Percentiles rank a stretch among this genome's conserved stretches.
These are phyloP conservation scores for Protobothrops flavoviridis DNA, from an alignment of 2,113 vertebrate species.

Conservation along the genomic window DNA sequence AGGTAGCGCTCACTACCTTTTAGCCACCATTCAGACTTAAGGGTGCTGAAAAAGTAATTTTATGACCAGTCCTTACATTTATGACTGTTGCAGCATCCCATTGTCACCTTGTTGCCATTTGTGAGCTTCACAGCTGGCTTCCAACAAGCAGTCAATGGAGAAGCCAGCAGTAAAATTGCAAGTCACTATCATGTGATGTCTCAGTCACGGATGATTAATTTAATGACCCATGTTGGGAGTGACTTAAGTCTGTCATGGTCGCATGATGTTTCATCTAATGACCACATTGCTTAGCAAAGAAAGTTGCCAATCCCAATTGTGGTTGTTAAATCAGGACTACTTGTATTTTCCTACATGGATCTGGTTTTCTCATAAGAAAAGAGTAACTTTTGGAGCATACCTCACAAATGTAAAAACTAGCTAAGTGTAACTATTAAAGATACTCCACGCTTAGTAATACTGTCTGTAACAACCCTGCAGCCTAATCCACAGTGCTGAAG, in stretches of 20 bases:
- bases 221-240: not conserved
- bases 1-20: not conserved
- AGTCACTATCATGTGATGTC: not conserved
- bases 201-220: not conserved
- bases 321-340: not conserved
- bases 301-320: not conserved
- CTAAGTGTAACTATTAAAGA: slow-evolving; percentile 8
- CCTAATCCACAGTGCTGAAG: not conserved
- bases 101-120: not conserved
- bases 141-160: not conserved
- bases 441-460: not conserved
- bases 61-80: not conserved
- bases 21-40: not conserved
- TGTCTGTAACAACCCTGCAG: not conserved
- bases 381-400: not conserved
- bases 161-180: not conserved
- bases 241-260: not conserved
- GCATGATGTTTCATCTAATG: not conserved
- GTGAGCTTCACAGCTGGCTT: not conserved
- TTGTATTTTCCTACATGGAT: not conserved
- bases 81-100: not conserved
- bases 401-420: slow-evolving; percentile 9
- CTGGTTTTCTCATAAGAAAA: not conserved
- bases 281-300: not conserved
- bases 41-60: not conserved